Evolutionary conservation across 2,797 vertebrate genomes (phyloP).

Genomic region (Natrix natrix): DNA sequence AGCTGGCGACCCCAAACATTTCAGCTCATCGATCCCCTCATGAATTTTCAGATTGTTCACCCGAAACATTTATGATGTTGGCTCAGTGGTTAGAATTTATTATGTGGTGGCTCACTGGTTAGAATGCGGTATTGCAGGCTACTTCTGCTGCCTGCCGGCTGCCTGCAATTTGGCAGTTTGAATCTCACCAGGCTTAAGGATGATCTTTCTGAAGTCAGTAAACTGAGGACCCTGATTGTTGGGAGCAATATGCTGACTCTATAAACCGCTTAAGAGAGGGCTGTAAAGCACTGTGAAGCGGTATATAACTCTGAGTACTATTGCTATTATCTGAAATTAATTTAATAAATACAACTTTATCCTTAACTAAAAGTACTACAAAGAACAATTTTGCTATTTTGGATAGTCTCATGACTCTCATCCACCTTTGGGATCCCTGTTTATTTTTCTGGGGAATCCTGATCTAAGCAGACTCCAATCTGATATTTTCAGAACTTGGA

Average conservation of each 20-base stretch:
- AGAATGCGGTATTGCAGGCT: too few species aligned
- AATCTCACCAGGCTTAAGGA: too few species aligned
- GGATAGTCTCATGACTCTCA: background rate
- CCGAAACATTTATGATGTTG: background rate
- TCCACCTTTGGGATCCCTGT: background rate
- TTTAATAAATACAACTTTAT: background rate
- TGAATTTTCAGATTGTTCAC: background rate
- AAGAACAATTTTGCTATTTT: background rate
- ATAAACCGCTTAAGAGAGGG: too few species aligned
- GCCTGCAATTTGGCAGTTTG: too few species aligned
- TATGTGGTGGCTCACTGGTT: too few species aligned
- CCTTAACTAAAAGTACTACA: background rate
- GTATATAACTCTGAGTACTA: too few species aligned
- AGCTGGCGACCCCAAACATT: background rate
- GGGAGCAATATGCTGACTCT: too few species aligned
- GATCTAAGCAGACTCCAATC: background rate
- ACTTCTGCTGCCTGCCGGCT: too few species aligned
- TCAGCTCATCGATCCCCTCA: background rate
- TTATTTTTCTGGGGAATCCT: background rate
- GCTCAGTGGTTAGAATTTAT: too few species aligned
- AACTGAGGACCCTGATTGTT: too few species aligned
- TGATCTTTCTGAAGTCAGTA: too few species aligned
- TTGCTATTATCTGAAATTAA: background rate
- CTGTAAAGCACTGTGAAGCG: too few species aligned
- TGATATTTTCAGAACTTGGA: background rate